Percentiles rank a stretch among this genome's conserved stretches.
Evolutionary conservation across 92 coral and sea anemone genomes (phyloP).

Genomic region (Palythoa grandis): DNA sequence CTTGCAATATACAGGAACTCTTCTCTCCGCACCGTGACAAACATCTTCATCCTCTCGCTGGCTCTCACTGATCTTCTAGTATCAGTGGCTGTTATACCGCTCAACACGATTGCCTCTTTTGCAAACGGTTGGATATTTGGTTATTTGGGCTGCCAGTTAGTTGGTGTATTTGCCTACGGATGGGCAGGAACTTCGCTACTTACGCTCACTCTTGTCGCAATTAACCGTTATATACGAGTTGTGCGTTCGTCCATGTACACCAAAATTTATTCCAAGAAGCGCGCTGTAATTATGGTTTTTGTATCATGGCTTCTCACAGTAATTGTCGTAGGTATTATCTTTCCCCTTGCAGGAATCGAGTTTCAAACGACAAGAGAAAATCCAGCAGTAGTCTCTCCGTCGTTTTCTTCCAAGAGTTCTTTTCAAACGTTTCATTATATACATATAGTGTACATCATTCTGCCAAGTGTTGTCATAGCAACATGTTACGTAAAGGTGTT

Average conservation of each 20-base stretch:
- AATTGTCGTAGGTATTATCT: not conserved
- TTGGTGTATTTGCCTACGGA: constrained; percentile 9
- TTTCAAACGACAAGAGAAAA: constrained; percentile 12
- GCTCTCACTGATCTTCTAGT: constrained; percentile 20
- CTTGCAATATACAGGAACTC: constrained; percentile 34
- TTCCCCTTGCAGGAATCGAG: constrained; percentile 12
- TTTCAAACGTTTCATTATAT: not conserved
- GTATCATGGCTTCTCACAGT: constrained; percentile 1
- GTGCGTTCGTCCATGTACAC: constrained; percentile 2
- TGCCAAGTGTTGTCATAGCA: constrained; percentile 19
- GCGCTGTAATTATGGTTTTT: constrained; percentile 16
- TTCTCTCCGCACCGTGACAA: constrained; percentile 11
- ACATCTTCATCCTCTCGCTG: constrained; percentile 19
- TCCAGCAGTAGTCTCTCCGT: constrained; percentile 30
- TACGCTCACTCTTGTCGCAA: constrained; percentile 18
- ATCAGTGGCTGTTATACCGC: constrained; percentile 1
- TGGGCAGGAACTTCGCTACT: constrained; percentile 27
- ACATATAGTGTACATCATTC: constrained; percentile 13
- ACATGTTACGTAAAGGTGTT: constrained; percentile 15
- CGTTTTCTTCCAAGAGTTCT: not conserved
- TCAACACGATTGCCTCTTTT: constrained; percentile 18
- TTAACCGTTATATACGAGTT: constrained; percentile 15
- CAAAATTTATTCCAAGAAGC: constrained; percentile 23
- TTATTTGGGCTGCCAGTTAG: constrained; percentile 13
- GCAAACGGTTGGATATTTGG: constrained; percentile 32